These are phyloP conservation scores for Pseudopleuronectes americanus DNA, from an alignment of 2,797 vertebrate genomes.

Conservation along the genomic window DNA sequence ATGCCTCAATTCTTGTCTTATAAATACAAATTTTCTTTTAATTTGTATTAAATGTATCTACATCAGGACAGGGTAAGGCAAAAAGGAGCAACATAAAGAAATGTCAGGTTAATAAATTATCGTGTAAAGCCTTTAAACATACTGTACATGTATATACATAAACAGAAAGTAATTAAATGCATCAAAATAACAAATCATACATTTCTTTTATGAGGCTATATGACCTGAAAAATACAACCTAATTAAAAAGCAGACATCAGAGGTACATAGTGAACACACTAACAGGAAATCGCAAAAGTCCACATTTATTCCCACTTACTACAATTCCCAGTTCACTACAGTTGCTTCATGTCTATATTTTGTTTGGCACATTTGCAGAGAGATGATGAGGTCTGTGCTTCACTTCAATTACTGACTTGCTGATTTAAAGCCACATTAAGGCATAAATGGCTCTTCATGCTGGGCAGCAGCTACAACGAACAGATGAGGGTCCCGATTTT, in stretches of 20 bases:
- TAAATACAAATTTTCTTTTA: slow-evolving; percentile 68
- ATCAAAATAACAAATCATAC: not conserved
- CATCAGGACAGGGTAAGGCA: slow-evolving; percentile 3
- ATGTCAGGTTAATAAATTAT: slow-evolving; percentile 10
- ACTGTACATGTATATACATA: not conserved
- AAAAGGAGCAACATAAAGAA: not conserved
- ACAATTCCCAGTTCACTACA: too few relatives aligned
- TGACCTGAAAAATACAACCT: slow-evolving; percentile 12
- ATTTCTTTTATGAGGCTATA: not conserved
- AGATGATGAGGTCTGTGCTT: slow-evolving; percentile 16
- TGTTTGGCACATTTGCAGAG: slow-evolving; percentile 17
- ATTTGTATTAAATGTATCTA: slow-evolving; percentile 53
- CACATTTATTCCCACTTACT: too few relatives aligned
- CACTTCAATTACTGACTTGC: slow-evolving; percentile 31
- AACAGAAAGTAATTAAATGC: not conserved
- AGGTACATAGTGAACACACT: too few relatives aligned
- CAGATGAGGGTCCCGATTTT: slow-evolving; percentile 38
- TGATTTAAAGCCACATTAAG: slow-evolving; percentile 43
- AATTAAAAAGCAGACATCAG: not conserved
- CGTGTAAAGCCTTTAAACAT: slow-evolving; percentile 20
- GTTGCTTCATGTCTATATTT: slow-evolving; percentile 8
- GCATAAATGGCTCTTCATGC: slow-evolving; percentile 34
- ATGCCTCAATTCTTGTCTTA: slow-evolving; percentile 79
- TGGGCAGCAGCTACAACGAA: slow-evolving; percentile 35
- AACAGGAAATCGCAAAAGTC: too few relatives aligned